Evolutionary conservation across 2,888 invertebrate species (phyloP).

Genomic region (Leucophora obtusa): DNA sequence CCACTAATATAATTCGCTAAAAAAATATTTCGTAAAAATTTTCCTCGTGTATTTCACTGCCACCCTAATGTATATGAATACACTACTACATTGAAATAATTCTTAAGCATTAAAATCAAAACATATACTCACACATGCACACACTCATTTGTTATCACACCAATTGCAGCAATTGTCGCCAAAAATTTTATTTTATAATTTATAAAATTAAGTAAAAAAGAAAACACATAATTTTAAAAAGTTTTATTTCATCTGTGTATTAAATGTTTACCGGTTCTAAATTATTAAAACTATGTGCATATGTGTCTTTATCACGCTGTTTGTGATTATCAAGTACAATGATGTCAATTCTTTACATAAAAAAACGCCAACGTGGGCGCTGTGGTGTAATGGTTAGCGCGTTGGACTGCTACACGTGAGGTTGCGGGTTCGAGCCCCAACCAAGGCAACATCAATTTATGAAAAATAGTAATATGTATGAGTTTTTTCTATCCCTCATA

Average conservation of each 20-base stretch:
- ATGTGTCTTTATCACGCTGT: neutral
- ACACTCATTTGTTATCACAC: conserved; percentile 26
- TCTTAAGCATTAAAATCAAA: conserved; percentile 38
- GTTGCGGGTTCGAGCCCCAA: too few relatives aligned
- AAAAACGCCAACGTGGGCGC: too few relatives aligned
- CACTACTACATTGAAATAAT: neutral
- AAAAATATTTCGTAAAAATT: too few relatives aligned
- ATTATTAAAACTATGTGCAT: neutral
- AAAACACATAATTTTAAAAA: neutral
- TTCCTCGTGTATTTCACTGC: too few relatives aligned
- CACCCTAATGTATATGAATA: too few relatives aligned
- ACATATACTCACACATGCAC: conserved; percentile 64
- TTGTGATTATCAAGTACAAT: neutral
- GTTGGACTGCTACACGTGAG: too few relatives aligned
- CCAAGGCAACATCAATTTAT: too few relatives aligned
- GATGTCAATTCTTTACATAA: neutral
- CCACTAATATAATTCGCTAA: too few relatives aligned
- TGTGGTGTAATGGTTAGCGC: too few relatives aligned
- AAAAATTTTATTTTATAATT: conserved; percentile 22
- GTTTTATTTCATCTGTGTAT: neutral
- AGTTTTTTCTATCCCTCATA: too few relatives aligned
- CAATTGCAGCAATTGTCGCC: conserved; percentile 36
- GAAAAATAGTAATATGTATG: too few relatives aligned
- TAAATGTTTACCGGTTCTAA: neutral
- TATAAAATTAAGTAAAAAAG: neutral